A percentile compares a stretch with the other conserved stretches of the same genome.
These are phyloP conservation scores for Gasterosteus aculeatus DNA, from an alignment of 2,113 vertebrate species.

Conservation along the genomic window DNA sequence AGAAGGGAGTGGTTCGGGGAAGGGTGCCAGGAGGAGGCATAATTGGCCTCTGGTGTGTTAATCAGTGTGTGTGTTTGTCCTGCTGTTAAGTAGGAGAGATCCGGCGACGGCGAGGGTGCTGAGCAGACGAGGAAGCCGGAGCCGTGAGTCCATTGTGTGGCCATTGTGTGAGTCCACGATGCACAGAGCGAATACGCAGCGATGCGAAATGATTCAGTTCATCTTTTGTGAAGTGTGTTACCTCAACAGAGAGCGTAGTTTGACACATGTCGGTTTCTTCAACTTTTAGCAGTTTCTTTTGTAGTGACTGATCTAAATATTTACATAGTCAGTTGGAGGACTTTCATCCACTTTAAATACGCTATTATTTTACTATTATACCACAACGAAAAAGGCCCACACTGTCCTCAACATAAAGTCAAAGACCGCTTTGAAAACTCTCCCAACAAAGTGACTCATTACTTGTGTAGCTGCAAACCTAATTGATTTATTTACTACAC, in stretches of 20 bases:
- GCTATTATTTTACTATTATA: slow-evolving; percentile 7
- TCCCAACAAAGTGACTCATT: slow-evolving; percentile 35
- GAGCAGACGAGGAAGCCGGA: too few species aligned
- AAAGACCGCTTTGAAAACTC: slow-evolving; percentile 33
- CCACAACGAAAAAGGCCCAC: slow-evolving; percentile 51
- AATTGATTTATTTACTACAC: slow-evolving; percentile 74
- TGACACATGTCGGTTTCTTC: slow-evolving; percentile 69
- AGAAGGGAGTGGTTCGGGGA: too few species aligned
- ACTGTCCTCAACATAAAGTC: slow-evolving; percentile 3
- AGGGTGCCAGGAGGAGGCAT: too few species aligned
- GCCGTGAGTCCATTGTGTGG: too few species aligned
- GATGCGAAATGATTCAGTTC: slow-evolving; percentile 56
- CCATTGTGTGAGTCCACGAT: slow-evolving; percentile 42
- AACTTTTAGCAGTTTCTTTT: slow-evolving; percentile 75
- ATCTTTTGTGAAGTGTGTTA: slow-evolving; percentile 66
- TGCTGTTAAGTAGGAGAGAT: too few species aligned
- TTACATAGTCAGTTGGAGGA: slow-evolving; percentile 39
- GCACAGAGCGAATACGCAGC: slow-evolving; percentile 45
- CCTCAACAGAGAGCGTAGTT: slow-evolving; percentile 75
- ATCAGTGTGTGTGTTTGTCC: too few species aligned
- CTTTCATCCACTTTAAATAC: slow-evolving; percentile 55
- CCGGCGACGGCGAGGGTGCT: too few species aligned
- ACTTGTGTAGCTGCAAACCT: slow-evolving; percentile 35
- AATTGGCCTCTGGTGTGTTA: too few species aligned
- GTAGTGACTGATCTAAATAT: slow-evolving; percentile 62